A percentile compares a stretch with the other conserved stretches of the same genome.
These are phyloP conservation scores for Mesorhabditis spiculigera DNA, from an alignment of 2,888 invertebrate genomes.

Conservation along the genomic window DNA sequence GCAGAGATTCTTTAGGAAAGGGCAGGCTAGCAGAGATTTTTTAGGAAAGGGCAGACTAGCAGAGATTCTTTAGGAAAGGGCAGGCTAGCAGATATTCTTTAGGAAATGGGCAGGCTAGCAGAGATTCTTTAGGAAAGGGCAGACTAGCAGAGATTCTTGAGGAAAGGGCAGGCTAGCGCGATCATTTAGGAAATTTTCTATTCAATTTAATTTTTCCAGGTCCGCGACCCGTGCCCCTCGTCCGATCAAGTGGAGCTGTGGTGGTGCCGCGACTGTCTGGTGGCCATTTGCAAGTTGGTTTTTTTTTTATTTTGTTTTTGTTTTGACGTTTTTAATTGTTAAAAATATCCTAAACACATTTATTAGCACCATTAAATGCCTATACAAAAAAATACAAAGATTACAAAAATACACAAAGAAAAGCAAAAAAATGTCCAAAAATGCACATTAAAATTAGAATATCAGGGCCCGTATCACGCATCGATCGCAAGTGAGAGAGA, in stretches of 20 bases:
- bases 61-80: not conserved
- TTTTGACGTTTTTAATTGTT: too few species aligned
- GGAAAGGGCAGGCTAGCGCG: too few species aligned
- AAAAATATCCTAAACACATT: not conserved
- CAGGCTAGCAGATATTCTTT: too few species aligned
- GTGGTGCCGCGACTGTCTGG: constrained; percentile 44
- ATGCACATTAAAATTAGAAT: not conserved
- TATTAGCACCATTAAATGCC: not conserved
- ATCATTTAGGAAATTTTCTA: too few species aligned
- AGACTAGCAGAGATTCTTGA: too few species aligned
- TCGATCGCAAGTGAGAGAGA: constrained; percentile 5
- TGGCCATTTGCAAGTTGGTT: constrained; percentile 43
- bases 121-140: not conserved
- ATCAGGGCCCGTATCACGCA: not conserved
- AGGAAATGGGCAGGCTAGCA: not conserved
- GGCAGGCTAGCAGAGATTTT: too few species aligned
- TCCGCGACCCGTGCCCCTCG: not conserved
- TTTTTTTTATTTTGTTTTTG: constrained; percentile 12
- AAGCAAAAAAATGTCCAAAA: constrained; percentile 3
- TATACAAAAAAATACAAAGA: too few species aligned
- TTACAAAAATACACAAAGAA: not conserved
- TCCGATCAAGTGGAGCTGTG: constrained; percentile 31
- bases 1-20: not conserved
- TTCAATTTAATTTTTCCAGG: not conserved
- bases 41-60: not conserved